Evolutionary conservation across 1,140 invertebrate species (phyloP), one percentile per base, ranked within the genome.

Genomic region (Maniola jurtina): DNA sequence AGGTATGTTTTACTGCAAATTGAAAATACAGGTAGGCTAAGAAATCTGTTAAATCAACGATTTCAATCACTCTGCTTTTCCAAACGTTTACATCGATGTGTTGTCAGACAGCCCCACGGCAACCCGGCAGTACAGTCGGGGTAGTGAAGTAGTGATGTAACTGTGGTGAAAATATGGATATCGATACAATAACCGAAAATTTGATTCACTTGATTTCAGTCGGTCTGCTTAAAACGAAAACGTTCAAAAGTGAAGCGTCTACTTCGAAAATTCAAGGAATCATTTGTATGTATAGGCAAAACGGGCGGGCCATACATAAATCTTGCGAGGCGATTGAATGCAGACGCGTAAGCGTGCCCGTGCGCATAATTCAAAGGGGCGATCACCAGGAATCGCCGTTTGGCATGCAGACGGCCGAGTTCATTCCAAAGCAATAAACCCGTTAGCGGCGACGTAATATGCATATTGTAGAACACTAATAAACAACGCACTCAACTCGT

Each of bases 281-380:
- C 77, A 80, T 81, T 85, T 80, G 79, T 81, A 86, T 81, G 81
- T 80, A 73, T 68, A 69, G 76, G 72, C 76, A 66, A 80, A 73
- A 69, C 75, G 70, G 77, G 72, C 76, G 68, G 81, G 75, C 70
- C 77, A 76, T 72, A 84, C 80, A 89, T 88, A 88, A 89, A 86
- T 88, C 82, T 85, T 70, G 73, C 61, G 74, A 74, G 72, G 74
- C 78, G 80, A 86, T 84, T 84, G 82, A 89, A 86, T 86, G 80
- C 83, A 84, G 83, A 86, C 83, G 80, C 75, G 77, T 79, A 81
- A 85, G 83, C 76, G 81, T 85, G 84, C 84, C 75, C 75, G 71
- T 77, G 80, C 85, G 83, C 85, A 89, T 89, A 89, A 84, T 87
- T 88, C 81, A 87, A 84, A 83, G 81, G 82, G 84, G 81, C 84